phyloP scores from a whole-genome alignment of 2,888 invertebrate genomes.

The Desoria tigrina region DNA sequence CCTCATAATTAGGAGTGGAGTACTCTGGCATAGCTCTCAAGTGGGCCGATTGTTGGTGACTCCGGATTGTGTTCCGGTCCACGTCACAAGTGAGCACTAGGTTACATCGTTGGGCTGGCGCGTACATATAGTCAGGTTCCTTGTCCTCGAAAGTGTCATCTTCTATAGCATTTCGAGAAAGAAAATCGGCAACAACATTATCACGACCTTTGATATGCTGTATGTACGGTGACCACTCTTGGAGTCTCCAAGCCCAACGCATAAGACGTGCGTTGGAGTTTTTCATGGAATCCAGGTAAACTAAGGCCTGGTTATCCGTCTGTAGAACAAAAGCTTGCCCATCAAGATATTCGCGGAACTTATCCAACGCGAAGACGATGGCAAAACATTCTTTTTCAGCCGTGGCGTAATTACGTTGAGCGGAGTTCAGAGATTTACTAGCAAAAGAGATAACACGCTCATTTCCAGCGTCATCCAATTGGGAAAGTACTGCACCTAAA shows the following conservation, averaged over 20 bases:
- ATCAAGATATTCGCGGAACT: constrained; percentile 12
- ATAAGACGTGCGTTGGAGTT: constrained; percentile 13
- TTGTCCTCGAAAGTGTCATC: background rate
- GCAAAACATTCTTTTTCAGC: constrained; percentile 7
- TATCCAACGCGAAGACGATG: background rate
- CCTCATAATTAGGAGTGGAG: constrained; percentile 1
- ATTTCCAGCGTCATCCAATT: background rate
- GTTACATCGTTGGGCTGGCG: background rate
- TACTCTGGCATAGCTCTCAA: background rate
- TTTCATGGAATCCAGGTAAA: constrained; percentile 14
- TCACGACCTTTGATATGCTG: constrained; percentile 6
- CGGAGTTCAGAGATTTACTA: constrained; percentile 10
- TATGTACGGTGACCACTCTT: constrained; percentile 18
- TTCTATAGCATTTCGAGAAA: constrained; percentile 23
- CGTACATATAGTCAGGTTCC: background rate
- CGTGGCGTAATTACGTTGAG: constrained; percentile 5
- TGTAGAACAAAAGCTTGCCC: constrained; percentile 18
- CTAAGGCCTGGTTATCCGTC: constrained; percentile 14
- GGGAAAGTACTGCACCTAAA: background rate
- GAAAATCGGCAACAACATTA: constrained; percentile 22
- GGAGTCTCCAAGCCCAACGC: constrained; percentile 24
- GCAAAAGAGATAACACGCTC: constrained; percentile 3
- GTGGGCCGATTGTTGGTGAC: background rate
- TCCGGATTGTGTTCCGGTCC: background rate
- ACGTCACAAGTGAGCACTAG: background rate